Evolutionary conservation across 1,140 invertebrate species (phyloP).

Genomic region (Pseudomyrmex flavicornis): DNA sequence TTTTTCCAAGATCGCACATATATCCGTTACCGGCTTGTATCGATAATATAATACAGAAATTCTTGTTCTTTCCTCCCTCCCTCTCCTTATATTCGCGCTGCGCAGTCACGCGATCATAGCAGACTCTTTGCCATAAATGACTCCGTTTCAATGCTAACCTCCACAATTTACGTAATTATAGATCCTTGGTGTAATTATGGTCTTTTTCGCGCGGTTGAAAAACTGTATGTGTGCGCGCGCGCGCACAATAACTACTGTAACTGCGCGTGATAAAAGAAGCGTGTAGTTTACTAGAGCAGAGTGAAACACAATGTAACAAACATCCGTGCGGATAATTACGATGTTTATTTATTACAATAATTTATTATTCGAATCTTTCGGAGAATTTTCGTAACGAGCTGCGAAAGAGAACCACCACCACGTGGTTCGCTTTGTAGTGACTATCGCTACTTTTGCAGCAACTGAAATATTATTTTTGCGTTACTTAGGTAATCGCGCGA

Average conservation of each 20-base stretch:
- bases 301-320: conserved; percentile 60
- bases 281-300: conserved; percentile 60
- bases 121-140: conserved; percentile 43
- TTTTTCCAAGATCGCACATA: conserved; percentile 9
- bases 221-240: conserved; percentile 1
- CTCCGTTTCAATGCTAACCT: conserved; percentile 55
- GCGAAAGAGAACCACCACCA: neutral
- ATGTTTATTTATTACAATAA: conserved; percentile 52
- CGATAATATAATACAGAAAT: conserved; percentile 48
- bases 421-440: neutral
- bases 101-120: conserved; percentile 55
- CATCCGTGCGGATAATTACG: conserved; percentile 25
- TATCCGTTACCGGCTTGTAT: conserved; percentile 31
- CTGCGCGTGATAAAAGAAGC: conserved; percentile 47
- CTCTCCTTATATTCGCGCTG: neutral
- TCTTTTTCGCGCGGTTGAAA: conserved; percentile 41
- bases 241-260: conserved; percentile 13
- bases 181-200: conserved; percentile 58
- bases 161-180: conserved; percentile 59
- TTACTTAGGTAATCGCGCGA: neutral
- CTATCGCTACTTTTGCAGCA: neutral
- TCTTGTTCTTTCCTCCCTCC: neutral
- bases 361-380: conserved; percentile 54
- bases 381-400: conserved; percentile 56
- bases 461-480: too few relatives aligned